phyloP scores from a whole-genome alignment of 2,797 vertebrate species.

The Sebastes cheni region DNA sequence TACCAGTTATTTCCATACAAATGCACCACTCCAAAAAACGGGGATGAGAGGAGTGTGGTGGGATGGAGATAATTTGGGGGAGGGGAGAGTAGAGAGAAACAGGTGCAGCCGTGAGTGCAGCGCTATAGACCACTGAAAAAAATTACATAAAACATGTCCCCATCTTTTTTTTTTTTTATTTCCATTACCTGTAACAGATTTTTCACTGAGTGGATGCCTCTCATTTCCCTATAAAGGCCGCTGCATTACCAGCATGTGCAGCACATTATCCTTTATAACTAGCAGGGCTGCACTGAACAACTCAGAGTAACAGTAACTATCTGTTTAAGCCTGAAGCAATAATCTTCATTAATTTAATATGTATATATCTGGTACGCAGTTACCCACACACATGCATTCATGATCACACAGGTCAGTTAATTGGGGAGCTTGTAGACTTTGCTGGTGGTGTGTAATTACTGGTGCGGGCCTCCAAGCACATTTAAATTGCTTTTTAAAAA shows the following conservation, averaged over 20 bases:
- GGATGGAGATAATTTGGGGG: conserved; percentile 50
- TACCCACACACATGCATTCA: conserved; percentile 44
- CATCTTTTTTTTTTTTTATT: conserved; percentile 57
- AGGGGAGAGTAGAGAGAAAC: conserved; percentile 19
- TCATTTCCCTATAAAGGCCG: conserved; percentile 47
- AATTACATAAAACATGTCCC: conserved; percentile 62
- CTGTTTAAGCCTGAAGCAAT: conserved; percentile 66
- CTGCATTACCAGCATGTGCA: conserved; percentile 44
- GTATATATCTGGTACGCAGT: conserved; percentile 48
- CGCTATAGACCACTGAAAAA: conserved; percentile 40
- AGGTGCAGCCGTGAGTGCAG: conserved; percentile 37
- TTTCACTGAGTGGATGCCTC: conserved; percentile 54
- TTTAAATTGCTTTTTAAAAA: conserved; percentile 69
- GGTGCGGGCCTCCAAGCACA: conserved; percentile 66
- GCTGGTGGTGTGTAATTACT: conserved; percentile 73
- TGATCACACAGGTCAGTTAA: conserved; percentile 63
- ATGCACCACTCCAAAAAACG: conserved; percentile 65
- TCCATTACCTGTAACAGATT: conserved; percentile 68
- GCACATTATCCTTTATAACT: conserved; percentile 47
- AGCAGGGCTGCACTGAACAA: conserved; percentile 31
- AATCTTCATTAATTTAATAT: conserved; percentile 70
- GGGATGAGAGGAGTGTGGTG: conserved; percentile 53
- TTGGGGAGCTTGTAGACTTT: conserved; percentile 47
- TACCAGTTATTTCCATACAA: conserved; percentile 79
- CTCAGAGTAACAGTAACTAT: conserved; percentile 36